Base-by-base conservation (phyloP, 2,888 invertebrate genomes). In the Drosophila dives region DNA sequence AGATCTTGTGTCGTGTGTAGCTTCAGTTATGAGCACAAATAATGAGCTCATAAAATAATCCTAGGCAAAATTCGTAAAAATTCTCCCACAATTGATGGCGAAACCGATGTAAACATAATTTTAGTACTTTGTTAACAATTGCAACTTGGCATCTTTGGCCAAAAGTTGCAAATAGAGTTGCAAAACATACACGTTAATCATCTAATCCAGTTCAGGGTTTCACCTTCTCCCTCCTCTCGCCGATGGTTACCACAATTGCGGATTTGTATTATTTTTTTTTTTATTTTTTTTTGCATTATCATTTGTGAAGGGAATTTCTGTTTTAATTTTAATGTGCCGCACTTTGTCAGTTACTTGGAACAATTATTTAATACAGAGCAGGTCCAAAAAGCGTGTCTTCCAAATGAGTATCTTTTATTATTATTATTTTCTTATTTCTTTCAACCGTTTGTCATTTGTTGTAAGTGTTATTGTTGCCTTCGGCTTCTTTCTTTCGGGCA, bases 51-150 rank as follows among this genome's bases (percentile, higher is more conserved):
- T 26, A 7, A 50, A 36, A 49, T 40, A 69, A 67, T 74, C 83
- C 63, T 70, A 32, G 36, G 50, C 34, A 58, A 85, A 85, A 74
- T 80, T 81, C 8, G 59, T 72, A 49, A 49, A 65, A 75, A 84
- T 81, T 87, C 84, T 84, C 84, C 78, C 84, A 84, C 84, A 87
- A 84, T 87, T 89, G 76, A 89, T 71, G 50, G 23, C 69, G 65
- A 59, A 62, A 65, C 59, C 68, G 55, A 26, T 67, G 62, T 45
- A 32, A 38, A 33, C 23, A 58, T 32, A 55, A 23, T 26, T 69
- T 64, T 64, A 61, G 67, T 77, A 77, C 64, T 72, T 72, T 67
- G 72, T 56, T 58, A 53, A 76, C 75, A 75, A 62, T 53, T 61
- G 65, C 45, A 54, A 49, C 29, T 54, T 53, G 59, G 36, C 53